These are phyloP conservation scores for Carapus acus DNA, from an alignment of 2,797 vertebrate genomes.

Conservation along the genomic window DNA sequence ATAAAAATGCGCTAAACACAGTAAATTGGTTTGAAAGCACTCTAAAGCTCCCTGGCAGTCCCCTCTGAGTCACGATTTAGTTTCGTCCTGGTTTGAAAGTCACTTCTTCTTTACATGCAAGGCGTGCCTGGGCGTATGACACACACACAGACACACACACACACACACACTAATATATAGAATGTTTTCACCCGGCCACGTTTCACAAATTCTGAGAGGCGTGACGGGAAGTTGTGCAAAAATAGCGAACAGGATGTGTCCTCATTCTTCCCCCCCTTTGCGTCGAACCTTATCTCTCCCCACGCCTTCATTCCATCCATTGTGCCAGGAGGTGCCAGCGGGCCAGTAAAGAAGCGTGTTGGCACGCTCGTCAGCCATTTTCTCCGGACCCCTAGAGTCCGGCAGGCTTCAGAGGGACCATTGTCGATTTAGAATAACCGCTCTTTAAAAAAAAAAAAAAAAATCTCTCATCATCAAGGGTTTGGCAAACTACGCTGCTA, in stretches of 20 bases:
- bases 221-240: slow-evolving; percentile 65
- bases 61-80: slow-evolving; percentile 6
- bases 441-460: too few relatives aligned
- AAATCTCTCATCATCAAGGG: too few relatives aligned
- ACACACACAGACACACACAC: background rate
- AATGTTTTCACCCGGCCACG: slow-evolving; percentile 13
- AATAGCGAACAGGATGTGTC: slow-evolving; percentile 56
- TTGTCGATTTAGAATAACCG: too few relatives aligned
- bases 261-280: slow-evolving; percentile 50
- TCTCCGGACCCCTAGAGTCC: too few relatives aligned
- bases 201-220: slow-evolving; percentile 48
- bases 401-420: too few relatives aligned
- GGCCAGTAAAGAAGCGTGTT: slow-evolving; percentile 14
- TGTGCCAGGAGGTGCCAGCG: slow-evolving; percentile 45
- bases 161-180: background rate
- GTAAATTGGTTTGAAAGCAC: slow-evolving; percentile 2
- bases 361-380: too few relatives aligned
- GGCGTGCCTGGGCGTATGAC: background rate
- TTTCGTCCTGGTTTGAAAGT: slow-evolving; percentile 11
- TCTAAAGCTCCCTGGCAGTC: slow-evolving; percentile 1
- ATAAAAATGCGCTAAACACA: background rate
- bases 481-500: too few relatives aligned
- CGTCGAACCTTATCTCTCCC: slow-evolving; percentile 32
- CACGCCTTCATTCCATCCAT: slow-evolving; percentile 51
- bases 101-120: slow-evolving; percentile 17